Conservation (phyloP, 2,797 vertebrate species). For the Cetoscarus ocellatus region DNA sequence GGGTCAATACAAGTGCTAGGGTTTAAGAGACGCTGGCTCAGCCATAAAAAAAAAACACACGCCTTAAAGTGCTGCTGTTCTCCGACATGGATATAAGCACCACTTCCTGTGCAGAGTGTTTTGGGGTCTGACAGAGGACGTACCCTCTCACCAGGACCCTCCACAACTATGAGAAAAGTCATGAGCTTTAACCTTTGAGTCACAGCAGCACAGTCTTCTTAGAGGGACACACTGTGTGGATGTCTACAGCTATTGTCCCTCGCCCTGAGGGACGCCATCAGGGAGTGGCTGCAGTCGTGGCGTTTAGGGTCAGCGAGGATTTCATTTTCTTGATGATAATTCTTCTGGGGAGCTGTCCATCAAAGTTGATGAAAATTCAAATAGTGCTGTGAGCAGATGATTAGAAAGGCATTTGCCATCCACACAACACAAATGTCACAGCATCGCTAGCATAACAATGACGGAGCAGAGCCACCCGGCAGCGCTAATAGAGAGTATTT, state of each 20-base stretch:
- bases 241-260: constrained; percentile 63
- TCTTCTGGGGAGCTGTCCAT: constrained; percentile 70
- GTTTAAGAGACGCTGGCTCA: constrained; percentile 74
- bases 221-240: constrained; percentile 41
- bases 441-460: constrained; percentile 79
- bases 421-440: constrained; percentile 78
- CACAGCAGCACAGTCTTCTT: constrained; percentile 51
- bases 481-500: constrained; percentile 78
- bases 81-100: constrained; percentile 75
- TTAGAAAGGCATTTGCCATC: constrained; percentile 80
- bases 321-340: constrained; percentile 77
- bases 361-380: constrained; percentile 81
- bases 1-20: constrained; percentile 78
- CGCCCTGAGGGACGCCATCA: constrained; percentile 51
- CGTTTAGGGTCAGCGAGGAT: constrained; percentile 67
- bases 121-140: constrained; percentile 61
- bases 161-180: constrained; percentile 65
- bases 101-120: constrained; percentile 64
- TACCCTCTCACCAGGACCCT: constrained; percentile 57
- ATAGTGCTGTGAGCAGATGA: constrained; percentile 71
- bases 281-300: constrained; percentile 52
- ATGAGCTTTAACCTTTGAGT: constrained; percentile 66
- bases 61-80: constrained; percentile 72
- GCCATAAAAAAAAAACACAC: constrained; percentile 68
- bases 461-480: constrained; percentile 72